Evolutionary conservation across 2,113 vertebrate species (phyloP).

Genomic region (Eupsittula cactorum): DNA sequence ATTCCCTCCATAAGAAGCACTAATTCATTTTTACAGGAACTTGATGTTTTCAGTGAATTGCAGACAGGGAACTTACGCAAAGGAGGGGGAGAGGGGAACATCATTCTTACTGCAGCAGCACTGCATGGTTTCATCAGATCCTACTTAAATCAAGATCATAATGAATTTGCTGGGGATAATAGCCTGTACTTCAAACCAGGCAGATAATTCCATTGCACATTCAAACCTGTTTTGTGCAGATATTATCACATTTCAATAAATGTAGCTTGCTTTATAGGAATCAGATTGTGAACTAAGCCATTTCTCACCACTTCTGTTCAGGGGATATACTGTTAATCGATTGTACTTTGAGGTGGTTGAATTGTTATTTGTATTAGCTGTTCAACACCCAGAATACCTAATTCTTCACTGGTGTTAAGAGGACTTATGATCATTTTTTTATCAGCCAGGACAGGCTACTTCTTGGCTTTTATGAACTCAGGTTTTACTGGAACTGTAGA

Average conservation of each 20-base stretch:
- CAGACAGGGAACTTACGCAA: background rate
- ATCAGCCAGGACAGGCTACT: background rate
- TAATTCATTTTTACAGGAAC: background rate
- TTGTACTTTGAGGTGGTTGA: background rate
- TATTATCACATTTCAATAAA: background rate
- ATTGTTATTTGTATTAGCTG: background rate
- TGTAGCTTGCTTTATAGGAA: background rate
- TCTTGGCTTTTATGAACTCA: background rate
- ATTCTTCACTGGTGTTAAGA: background rate
- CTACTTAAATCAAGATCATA: background rate
- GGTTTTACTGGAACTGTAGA: background rate
- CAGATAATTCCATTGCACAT: background rate
- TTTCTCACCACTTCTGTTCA: background rate
- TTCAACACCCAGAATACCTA: background rate
- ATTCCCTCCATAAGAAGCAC: background rate
- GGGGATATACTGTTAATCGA: background rate
- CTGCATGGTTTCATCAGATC: background rate
- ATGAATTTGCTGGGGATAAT: background rate
- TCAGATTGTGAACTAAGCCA: background rate
- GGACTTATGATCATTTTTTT: background rate
- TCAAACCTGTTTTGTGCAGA: background rate
- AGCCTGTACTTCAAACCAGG: background rate
- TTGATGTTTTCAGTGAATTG: background rate
- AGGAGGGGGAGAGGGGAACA: background rate
- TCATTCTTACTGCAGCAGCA: background rate